Conservation (phyloP, 2,797 vertebrate species). For the Acanthurus tractus region DNA sequence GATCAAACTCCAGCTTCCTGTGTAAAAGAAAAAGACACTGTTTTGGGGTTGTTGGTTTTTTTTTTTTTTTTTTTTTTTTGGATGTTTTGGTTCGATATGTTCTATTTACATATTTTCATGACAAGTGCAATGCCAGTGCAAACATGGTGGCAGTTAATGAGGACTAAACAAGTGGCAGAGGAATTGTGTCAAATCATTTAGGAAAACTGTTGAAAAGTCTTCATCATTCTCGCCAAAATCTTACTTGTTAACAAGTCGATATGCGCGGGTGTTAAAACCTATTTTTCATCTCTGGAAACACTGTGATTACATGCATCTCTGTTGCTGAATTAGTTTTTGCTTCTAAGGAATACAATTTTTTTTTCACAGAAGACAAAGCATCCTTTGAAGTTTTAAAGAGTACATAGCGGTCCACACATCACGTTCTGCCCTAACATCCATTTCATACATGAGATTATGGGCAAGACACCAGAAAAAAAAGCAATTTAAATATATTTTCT, state of each 20-base stretch:
- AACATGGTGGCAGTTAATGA: background rate
- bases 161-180: background rate
- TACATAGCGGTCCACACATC: background rate
- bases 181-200: background rate
- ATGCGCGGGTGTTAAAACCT: conserved; percentile 1
- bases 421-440: conserved; percentile 24
- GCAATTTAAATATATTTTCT: background rate
- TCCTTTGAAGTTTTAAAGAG: conserved; percentile 28
- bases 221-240: background rate
- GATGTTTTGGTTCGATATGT: background rate
- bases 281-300: background rate
- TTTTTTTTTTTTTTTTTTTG: too few species aligned
- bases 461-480: conserved; percentile 12
- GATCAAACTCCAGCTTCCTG: conserved; percentile 32
- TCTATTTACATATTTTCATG: conserved; percentile 9
- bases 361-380: conserved; percentile 12
- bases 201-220: background rate
- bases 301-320: background rate
- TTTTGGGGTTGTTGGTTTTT: background rate
- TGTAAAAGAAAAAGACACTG: background rate
- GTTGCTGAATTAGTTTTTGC: conserved; percentile 2
- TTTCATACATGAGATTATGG: conserved; percentile 39
- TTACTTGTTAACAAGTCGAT: background rate
- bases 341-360: conserved; percentile 41
- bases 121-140: background rate